phyloP scores from a whole-genome alignment of 53 echinoderm and acorn worm genomes.

The Crossaster papposus region DNA sequence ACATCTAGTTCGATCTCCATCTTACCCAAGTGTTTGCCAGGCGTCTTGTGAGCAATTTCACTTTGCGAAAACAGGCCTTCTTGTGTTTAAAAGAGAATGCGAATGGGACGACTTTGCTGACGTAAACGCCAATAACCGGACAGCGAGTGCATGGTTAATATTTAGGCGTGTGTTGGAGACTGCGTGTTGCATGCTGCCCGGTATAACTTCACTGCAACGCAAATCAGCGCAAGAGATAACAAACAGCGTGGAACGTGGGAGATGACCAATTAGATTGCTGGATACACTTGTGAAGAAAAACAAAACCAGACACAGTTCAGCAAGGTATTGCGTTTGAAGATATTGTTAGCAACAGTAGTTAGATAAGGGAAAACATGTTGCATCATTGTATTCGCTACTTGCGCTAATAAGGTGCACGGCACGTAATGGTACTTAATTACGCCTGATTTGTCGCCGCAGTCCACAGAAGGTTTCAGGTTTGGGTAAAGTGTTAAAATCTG shows the following conservation, averaged over 20 bases:
- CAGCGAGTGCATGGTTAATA: no score
- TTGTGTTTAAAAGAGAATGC: not conserved
- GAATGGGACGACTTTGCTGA: not conserved
- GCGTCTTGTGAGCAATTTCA: not conserved
- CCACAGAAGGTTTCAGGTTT: no score
- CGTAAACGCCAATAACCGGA: not conserved
- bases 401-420: no score
- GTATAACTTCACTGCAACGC: not conserved
- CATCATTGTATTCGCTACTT: no score
- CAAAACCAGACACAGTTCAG: no score
- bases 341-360: no score
- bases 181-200: not conserved
- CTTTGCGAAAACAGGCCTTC: not conserved
- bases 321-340: no score
- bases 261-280: not conserved
- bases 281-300: not conserved
- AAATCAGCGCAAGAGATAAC: not conserved
- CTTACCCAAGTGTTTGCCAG: not conserved
- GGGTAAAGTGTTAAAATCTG: no score
- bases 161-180: not conserved
- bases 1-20: conserved; percentile 12
- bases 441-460: no score
- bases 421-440: no score
- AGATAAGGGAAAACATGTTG: no score
- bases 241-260: not conserved